These are phyloP conservation scores for Stenopsyche tienmushanensis DNA, from an alignment of 1,140 invertebrate species.

Conservation along the genomic window DNA sequence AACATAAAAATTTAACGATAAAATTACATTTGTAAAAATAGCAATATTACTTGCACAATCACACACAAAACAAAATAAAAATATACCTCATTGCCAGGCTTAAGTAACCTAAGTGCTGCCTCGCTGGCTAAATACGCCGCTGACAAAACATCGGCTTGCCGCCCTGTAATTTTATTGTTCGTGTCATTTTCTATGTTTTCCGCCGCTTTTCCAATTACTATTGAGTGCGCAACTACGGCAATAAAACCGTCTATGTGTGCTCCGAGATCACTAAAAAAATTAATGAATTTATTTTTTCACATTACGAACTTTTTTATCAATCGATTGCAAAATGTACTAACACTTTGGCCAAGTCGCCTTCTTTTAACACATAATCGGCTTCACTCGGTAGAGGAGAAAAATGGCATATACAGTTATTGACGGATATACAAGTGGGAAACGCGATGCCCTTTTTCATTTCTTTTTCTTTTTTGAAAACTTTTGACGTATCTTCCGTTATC, in stretches of 20 bases:
- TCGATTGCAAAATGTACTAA: constrained; percentile 69
- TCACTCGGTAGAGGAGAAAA: constrained; percentile 95
- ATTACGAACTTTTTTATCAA: background rate
- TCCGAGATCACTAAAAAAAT: constrained; percentile 83
- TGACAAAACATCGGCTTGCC: constrained; percentile 92
- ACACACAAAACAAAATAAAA: too few relatives aligned
- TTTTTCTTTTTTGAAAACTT: constrained; percentile 98
- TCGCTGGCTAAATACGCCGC: constrained; percentile 95
- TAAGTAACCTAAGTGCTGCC: constrained; percentile 88
- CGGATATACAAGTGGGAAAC: constrained; percentile 97
- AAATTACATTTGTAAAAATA: too few relatives aligned
- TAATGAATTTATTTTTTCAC: too few relatives aligned
- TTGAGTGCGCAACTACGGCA: constrained; percentile 95
- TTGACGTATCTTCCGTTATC: constrained; percentile 88
- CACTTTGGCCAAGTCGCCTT: constrained; percentile 98
- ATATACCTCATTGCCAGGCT: constrained; percentile 89
- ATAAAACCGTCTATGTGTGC: constrained; percentile 99
- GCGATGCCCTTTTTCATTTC: constrained; percentile 98
- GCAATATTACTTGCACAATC: too few relatives aligned
- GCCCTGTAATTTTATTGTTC: constrained; percentile 72
- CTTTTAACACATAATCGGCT: constrained; percentile 82
- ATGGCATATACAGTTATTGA: constrained; percentile 99
- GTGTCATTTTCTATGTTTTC: constrained; percentile 64
- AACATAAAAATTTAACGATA: too few relatives aligned
- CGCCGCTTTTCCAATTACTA: constrained; percentile 76